Evolutionary conservation across 2,888 invertebrate species (phyloP).

Genomic region (Dione juno): DNA sequence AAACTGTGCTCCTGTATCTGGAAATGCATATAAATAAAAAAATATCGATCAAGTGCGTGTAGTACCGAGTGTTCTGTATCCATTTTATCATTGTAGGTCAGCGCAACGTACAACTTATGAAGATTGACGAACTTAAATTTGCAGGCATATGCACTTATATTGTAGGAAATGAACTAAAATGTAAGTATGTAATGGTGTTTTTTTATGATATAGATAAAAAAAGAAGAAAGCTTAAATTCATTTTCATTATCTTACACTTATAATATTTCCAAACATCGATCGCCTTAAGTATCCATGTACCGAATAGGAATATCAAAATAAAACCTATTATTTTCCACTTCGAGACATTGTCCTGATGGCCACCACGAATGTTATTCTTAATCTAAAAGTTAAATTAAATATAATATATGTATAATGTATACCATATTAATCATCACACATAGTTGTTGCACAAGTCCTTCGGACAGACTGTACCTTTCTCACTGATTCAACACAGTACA

Average conservation of each 20-base stretch:
- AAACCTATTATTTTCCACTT: background rate
- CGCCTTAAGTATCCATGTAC: background rate
- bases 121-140: too few relatives aligned
- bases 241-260: background rate
- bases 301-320: background rate
- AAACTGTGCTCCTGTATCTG: too few relatives aligned
- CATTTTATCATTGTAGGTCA: too few relatives aligned
- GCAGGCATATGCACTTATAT: too few relatives aligned
- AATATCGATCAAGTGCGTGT: too few relatives aligned
- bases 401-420: background rate
- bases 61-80: too few relatives aligned
- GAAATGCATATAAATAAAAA: too few relatives aligned
- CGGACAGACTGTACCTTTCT: slow-evolving; percentile 2
- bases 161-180: too few relatives aligned
- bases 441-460: background rate
- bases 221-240: too few relatives aligned
- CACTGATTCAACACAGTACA: background rate
- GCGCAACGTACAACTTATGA: too few relatives aligned
- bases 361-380: background rate
- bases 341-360: background rate
- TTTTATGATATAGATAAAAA: too few relatives aligned
- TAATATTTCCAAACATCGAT: background rate
- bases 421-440: background rate
- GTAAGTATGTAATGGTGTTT: too few relatives aligned
- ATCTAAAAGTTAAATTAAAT: background rate